These are phyloP conservation scores for Lapara coniferarum DNA, from an alignment of 2,888 invertebrate species.

Conservation along the genomic window DNA sequence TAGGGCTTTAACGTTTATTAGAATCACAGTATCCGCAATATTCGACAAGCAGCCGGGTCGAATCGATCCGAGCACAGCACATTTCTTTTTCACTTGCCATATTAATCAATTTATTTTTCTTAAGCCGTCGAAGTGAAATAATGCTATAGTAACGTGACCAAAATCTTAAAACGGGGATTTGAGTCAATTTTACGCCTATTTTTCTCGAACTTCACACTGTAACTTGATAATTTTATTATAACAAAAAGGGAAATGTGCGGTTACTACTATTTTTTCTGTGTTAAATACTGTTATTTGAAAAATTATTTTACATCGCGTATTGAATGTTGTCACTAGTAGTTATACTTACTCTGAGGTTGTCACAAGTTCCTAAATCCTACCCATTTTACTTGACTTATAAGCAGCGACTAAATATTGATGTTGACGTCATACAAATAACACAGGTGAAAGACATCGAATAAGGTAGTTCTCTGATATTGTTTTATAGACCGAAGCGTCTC, in stretches of 20 bases:
- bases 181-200: neutral
- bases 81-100: neutral
- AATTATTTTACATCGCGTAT: too few relatives aligned
- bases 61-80: neutral
- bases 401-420: too few relatives aligned
- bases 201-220: neutral
- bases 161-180: neutral
- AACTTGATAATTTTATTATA: too few relatives aligned
- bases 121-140: neutral
- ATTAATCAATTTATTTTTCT: neutral
- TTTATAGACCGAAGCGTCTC: neutral
- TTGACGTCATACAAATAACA: too few relatives aligned
- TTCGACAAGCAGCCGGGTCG: neutral
- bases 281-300: too few relatives aligned
- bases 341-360: too few relatives aligned
- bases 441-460: too few relatives aligned
- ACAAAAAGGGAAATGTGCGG: too few relatives aligned
- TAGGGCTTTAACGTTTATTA: neutral
- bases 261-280: too few relatives aligned
- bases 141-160: neutral
- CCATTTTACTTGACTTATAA: too few relatives aligned
- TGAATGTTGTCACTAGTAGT: too few relatives aligned
- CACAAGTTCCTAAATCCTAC: too few relatives aligned
- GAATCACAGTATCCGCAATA: neutral
- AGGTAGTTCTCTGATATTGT: neutral